Conservation (phyloP, 1,140 invertebrate species). For the Chymomyza costata region DNA sequence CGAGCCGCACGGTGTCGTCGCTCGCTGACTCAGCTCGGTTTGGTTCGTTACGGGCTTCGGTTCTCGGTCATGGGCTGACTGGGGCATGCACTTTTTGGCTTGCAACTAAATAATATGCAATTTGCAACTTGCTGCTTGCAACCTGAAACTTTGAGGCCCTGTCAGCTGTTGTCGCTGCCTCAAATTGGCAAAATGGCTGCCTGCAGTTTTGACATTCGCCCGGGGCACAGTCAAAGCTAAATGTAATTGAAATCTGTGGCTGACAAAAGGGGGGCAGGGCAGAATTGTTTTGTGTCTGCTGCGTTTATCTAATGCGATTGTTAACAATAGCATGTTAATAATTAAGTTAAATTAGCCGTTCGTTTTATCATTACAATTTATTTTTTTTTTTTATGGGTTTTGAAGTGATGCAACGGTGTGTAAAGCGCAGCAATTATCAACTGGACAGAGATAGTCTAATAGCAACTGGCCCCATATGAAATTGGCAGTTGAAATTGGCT, state of each 20-base stretch:
- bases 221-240: slow-evolving; percentile 1
- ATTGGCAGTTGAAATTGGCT: slow-evolving; percentile 22
- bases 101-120: no score
- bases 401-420: slow-evolving; percentile 2
- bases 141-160: background rate
- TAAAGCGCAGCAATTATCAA: slow-evolving; percentile 7
- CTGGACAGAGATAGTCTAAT: background rate
- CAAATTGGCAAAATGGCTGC: slow-evolving; percentile 28
- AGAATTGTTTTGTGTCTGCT: slow-evolving; percentile 29
- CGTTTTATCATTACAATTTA: no score
- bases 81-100: slow-evolving; percentile 20
- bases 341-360: slow-evolving; percentile 35
- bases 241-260: background rate
- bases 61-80: slow-evolving; percentile 2
- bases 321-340: slow-evolving; percentile 36
- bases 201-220: slow-evolving; percentile 31
- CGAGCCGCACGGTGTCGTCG: slow-evolving; percentile 11
- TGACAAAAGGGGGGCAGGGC: slow-evolving; percentile 3
- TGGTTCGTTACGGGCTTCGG: background rate
- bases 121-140: no score
- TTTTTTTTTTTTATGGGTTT: slow-evolving; percentile 6
- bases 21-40: slow-evolving; percentile 24
- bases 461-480: background rate
- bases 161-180: slow-evolving; percentile 30
- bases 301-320: slow-evolving; percentile 24